phyloP scores from a whole-genome alignment of 2,113 vertebrate genomes.

The Tringa solitaria region DNA sequence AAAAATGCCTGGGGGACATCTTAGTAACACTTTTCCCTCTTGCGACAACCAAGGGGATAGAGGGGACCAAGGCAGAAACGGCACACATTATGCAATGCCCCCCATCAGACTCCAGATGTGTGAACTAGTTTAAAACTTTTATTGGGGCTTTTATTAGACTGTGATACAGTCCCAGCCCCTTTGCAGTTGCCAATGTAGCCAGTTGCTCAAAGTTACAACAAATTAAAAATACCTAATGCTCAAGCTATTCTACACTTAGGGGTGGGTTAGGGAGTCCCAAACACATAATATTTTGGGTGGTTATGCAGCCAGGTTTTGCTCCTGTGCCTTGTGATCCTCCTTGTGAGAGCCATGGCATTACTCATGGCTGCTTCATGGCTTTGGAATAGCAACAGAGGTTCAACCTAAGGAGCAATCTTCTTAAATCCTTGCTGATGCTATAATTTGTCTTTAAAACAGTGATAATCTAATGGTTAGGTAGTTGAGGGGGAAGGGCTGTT shows the following conservation, averaged over 20 bases:
- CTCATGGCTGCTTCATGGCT: background rate
- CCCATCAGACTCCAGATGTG: conserved; percentile 76
- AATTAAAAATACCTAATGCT: conserved; percentile 77
- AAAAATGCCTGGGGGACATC: conserved; percentile 15
- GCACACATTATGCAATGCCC: conserved; percentile 73
- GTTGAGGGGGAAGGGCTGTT: background rate
- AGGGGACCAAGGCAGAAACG: background rate
- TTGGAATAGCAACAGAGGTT: background rate
- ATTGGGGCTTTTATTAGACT: conserved; percentile 77
- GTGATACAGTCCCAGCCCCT: conserved; percentile 65
- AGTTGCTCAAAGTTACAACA: conserved; percentile 66
- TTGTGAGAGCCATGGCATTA: background rate
- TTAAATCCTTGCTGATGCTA: background rate
- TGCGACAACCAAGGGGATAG: background rate
- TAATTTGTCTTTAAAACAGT: background rate
- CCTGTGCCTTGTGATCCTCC: background rate
- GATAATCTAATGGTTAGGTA: background rate
- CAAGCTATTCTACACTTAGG: conserved; percentile 66
- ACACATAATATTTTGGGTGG: conserved; percentile 46
- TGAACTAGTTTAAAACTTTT: conserved; percentile 81
- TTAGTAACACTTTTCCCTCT: background rate
- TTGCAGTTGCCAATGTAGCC: conserved; percentile 63
- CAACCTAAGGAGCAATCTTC: background rate
- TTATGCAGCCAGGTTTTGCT: conserved; percentile 25
- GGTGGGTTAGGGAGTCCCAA: conserved; percentile 43